phyloP scores from a whole-genome alignment of 2,888 invertebrate genomes.

The Galerucella calmariensis region DNA sequence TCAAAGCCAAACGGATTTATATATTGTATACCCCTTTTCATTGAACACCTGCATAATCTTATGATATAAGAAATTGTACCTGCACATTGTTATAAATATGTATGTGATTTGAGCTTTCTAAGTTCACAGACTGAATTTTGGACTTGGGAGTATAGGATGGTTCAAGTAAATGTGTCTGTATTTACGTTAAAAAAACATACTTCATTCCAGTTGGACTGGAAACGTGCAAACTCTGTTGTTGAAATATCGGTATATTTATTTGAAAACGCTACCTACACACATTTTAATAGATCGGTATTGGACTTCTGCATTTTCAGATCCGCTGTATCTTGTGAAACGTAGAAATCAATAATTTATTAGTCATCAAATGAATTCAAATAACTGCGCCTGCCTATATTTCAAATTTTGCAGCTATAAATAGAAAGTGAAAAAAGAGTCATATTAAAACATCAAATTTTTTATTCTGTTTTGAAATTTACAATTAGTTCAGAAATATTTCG shows the following conservation, averaged over 20 bases:
- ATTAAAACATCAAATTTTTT: too few species aligned
- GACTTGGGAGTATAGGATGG: neutral
- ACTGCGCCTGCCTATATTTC: too few species aligned
- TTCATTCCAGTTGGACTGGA: too few species aligned
- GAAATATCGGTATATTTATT: neutral
- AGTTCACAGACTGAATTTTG: conserved; percentile 4
- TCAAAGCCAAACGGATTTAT: neutral
- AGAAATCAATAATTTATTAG: neutral
- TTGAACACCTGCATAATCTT: neutral
- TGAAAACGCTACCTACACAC: neutral
- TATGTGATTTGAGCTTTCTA: conserved; percentile 7
- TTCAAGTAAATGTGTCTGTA: conserved; percentile 10
- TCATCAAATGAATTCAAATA: too few species aligned
- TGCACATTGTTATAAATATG: conserved; percentile 10
- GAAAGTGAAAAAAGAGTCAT: too few species aligned
- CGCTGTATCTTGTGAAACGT: neutral
- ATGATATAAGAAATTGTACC: conserved; percentile 11
- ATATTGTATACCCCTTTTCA: neutral
- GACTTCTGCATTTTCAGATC: neutral
- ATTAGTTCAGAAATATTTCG: too few species aligned
- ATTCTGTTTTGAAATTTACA: too few species aligned
- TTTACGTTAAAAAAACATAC: neutral
- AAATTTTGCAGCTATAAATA: too few species aligned
- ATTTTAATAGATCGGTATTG: neutral
- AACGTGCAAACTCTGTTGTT: neutral